Conservation (phyloP, 2,113 vertebrate genomes). For the Mastomys natalensis region DNA sequence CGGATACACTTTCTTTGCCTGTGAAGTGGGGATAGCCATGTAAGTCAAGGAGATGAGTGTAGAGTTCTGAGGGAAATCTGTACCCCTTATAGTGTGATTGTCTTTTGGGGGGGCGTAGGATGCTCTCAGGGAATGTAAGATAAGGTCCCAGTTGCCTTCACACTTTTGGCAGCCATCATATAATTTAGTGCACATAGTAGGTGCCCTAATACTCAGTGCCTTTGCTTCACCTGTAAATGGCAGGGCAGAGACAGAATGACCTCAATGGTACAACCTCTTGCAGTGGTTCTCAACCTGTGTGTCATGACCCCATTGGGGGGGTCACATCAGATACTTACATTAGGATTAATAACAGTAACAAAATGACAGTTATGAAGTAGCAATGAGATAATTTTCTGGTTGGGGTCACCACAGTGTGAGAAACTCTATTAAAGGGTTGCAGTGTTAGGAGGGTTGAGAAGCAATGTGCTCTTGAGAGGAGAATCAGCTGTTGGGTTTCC, state of each 20-base stretch:
- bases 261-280: not conserved
- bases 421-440: not conserved
- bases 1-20: not conserved
- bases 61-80: not conserved
- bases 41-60: not conserved
- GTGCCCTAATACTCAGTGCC: fast-evolving
- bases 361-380: no score
- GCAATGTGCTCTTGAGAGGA: not conserved
- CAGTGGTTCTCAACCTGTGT: not conserved
- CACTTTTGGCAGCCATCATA: not conserved
- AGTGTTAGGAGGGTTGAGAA: not conserved
- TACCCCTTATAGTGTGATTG: not conserved
- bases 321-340: no score
- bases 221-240: not conserved
- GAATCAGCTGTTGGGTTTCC: not conserved
- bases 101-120: no score
- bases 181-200: fast-evolving
- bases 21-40: not conserved
- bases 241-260: not conserved
- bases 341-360: no score
- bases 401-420: no score
- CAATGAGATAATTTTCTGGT: no score
- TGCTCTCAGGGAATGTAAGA: not conserved
- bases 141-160: fast-evolving
- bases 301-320: no score